These are phyloP conservation scores for Mugil cephalus DNA, from an alignment of 2,113 vertebrate species.

Conservation along the genomic window DNA sequence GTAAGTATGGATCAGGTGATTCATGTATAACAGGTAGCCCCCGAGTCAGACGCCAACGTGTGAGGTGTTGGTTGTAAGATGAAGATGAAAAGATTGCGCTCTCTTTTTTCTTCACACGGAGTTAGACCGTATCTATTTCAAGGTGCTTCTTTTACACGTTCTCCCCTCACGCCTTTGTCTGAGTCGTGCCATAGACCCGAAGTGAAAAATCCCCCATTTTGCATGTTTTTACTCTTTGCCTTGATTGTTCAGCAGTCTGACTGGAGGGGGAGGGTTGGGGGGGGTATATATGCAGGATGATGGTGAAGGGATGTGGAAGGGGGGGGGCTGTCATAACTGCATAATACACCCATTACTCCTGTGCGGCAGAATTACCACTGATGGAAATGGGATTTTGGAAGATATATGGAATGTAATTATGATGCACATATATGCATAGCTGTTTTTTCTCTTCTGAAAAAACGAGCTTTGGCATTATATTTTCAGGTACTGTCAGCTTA, in stretches of 20 bases:
- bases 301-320: constrained; percentile 61
- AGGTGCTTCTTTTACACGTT: constrained; percentile 21
- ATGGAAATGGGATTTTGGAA: constrained; percentile 86
- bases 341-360: constrained; percentile 85
- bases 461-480: constrained; percentile 59
- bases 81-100: neutral
- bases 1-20: constrained; percentile 41
- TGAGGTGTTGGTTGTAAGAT: neutral
- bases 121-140: constrained; percentile 6
- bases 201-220: constrained; percentile 70
- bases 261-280: constrained; percentile 38
- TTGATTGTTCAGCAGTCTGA: constrained; percentile 78
- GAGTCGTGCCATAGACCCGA: constrained; percentile 60
- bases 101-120: neutral
- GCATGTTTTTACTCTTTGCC: constrained; percentile 72
- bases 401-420: constrained; percentile 86
- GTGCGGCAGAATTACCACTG: constrained; percentile 80
- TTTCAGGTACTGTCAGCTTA: constrained; percentile 48
- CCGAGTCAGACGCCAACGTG: neutral
- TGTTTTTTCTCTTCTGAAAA: constrained; percentile 70
- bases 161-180: constrained; percentile 47
- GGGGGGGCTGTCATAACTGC: constrained; percentile 80
- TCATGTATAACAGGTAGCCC: constrained; percentile 25
- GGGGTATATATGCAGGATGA: constrained; percentile 42
- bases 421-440: constrained; percentile 85